These are phyloP conservation scores for Periplaneta americana DNA, from an alignment of 1,140 invertebrate species.

Conservation along the genomic window DNA sequence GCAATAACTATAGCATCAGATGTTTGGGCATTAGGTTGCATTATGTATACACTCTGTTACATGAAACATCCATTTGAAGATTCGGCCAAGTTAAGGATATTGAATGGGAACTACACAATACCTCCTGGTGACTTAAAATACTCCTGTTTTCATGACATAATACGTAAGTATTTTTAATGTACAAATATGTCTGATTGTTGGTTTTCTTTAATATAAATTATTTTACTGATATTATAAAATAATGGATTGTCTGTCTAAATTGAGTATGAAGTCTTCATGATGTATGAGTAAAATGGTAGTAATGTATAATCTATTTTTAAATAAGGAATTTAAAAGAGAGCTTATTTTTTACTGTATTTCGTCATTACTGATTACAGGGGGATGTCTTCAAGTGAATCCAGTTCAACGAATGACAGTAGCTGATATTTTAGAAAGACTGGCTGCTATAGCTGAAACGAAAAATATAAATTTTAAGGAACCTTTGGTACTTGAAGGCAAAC, in stretches of 20 bases:
- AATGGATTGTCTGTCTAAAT: too few species aligned
- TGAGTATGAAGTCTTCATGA: too few species aligned
- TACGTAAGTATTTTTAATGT: slow-evolving; percentile 57
- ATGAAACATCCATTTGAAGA: slow-evolving; percentile 97
- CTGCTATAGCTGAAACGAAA: slow-evolving; percentile 79
- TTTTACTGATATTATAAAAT: too few species aligned
- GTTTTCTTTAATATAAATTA: neutral
- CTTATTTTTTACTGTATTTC: neutral
- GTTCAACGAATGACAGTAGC: slow-evolving; percentile 67
- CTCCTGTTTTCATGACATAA: slow-evolving; percentile 84
- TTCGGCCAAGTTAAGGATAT: slow-evolving; percentile 88
- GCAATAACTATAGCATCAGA: slow-evolving; percentile 85
- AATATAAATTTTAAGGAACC: slow-evolving; percentile 72
- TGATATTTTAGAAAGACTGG: slow-evolving; percentile 75
- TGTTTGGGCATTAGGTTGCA: slow-evolving; percentile 96
- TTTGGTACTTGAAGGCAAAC: slow-evolving; percentile 57
- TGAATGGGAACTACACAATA: slow-evolving; percentile 92
- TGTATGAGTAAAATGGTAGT: too few species aligned
- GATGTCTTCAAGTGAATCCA: slow-evolving; percentile 80
- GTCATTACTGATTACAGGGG: slow-evolving; percentile 44
- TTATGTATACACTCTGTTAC: slow-evolving; percentile 89
- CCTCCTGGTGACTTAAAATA: slow-evolving; percentile 74
- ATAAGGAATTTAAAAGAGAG: too few species aligned
- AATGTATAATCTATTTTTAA: too few species aligned
- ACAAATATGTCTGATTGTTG: neutral